Evolutionary conservation across 92 coral and sea anemone genomes (phyloP), one percentile per base, ranked within the genome.

Genomic region (Ricordea florida): DNA sequence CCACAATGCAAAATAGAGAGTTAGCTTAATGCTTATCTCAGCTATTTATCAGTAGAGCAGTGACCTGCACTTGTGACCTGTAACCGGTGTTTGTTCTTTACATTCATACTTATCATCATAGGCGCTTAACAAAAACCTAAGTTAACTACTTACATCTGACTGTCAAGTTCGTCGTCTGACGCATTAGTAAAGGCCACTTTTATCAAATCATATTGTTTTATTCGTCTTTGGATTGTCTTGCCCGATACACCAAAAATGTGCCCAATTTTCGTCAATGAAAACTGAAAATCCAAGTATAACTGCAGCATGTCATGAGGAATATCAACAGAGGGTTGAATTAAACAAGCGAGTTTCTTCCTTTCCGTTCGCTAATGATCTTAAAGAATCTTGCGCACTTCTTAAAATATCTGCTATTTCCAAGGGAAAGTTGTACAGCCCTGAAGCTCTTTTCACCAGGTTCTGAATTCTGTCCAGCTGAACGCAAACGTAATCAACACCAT

Each of bases 381-480:
- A 33, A 6, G 64, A 60, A 20, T 46, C 66, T 32, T 60, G 71
- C 13, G 69, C 80, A 25, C 69, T 42, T 60, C 52, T 27, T 36
- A 74, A 60, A 9, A 40, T 41, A 57, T 72, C 58, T 8, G 25
- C 45, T 17, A 59, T 32, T 74, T 44, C 60, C 58, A 36, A 6
- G 40, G 82, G 71, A 35, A 83, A 57, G 55, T 66, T 36, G 68
- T 63, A 83, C 73, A 78, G 74, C 28, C 28, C 66, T n/a, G 60
- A 78, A 26, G 87, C 76, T 72, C 81, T 74, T 57, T 72, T 57
- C 34, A 58, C 77, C 49, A 76, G 60, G 77, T 76, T 64, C 41
- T 48, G 66, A 35, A 83, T 75, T 76, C 89, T 83, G 22, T 83
- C 83, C 31, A 66, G 17, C 33, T 75, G 84, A 22, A 67, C 66